Evolutionary conservation across 2,797 vertebrate species (phyloP), one percentile per base, ranked within the genome.

Genomic region (Sebastiscus tertius): DNA sequence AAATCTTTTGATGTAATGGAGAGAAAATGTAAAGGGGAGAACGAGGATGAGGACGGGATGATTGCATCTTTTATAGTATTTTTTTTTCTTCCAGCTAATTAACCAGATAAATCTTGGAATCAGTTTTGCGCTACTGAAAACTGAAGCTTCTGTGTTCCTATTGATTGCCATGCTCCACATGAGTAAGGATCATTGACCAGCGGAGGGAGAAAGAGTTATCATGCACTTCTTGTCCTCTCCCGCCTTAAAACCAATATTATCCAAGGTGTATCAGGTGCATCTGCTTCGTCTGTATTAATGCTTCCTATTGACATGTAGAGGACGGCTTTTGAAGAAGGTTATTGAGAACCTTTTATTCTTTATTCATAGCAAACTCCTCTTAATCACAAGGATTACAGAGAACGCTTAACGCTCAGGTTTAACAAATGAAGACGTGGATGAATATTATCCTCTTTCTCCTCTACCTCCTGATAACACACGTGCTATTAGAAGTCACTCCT

Each of bases 101-200:
- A 94, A 93, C 86, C 55, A 80, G 92, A 94, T 95, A 94, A 93
- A 94, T 95, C 94, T 94, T 85, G 75, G 72, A 93, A 80, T 93
- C 86, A 84, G 82, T 90, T 82, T 92, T 90, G 87, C 82, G 79
- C 87, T 72, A 82, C 80, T 66, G 76, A 86, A 94, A 93, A 91
- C 86, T 74, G 83, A 90, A 88, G 91, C 76, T 62, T 81, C 81
- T 90, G 74, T 83, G 79, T 90, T 88, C 34, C 20, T 90, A 95
- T 95, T 88, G 94, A 96, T 94, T 79, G 68, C 73, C 10, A 34
- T 29, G 82, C 87, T 87, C 39, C 63, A 88, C 81, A 83, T 83
- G 85, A 91, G 86, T 86, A 81, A 86, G 80, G 72, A 86, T 88
- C 89, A 92, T 82, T 95, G 92, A 92, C 88, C 83, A 86, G 65